These are phyloP conservation scores for Salvelinus namaycush DNA, from an alignment of 2,113 vertebrate genomes.

Conservation along the genomic window DNA sequence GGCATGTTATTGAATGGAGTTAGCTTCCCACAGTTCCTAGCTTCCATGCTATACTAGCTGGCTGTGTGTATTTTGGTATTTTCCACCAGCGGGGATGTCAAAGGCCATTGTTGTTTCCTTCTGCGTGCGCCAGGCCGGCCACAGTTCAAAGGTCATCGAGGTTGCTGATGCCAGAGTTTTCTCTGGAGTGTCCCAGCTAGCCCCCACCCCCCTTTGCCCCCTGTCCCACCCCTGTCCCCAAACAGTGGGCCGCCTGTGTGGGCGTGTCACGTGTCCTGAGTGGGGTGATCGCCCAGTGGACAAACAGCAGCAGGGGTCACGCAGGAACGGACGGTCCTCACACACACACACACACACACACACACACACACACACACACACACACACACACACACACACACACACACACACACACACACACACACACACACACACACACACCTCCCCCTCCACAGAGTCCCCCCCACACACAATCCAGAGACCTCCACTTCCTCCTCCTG, in stretches of 20 bases:
- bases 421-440: constrained; percentile 6
- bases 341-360: constrained; percentile 10
- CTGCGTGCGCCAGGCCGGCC: constrained; percentile 1
- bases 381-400: constrained; percentile 5
- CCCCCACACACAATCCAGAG: constrained; percentile 6
- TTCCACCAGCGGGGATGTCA: constrained; percentile 9
- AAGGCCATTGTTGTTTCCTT: constrained; percentile 36
- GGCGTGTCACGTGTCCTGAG: constrained; percentile 43
- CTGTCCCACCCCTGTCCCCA: constrained; percentile 3
- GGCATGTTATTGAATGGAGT: no score
- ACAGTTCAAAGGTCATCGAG: constrained; percentile 59
- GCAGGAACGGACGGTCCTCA: constrained; percentile 27
- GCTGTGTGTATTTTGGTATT: constrained; percentile 7
- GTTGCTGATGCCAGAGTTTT: constrained; percentile 63
- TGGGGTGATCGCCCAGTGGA: constrained; percentile 53
- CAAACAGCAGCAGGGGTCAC: constrained; percentile 37
- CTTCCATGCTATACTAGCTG: background rate
- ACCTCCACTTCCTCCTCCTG: background rate
- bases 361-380: constrained; percentile 6
- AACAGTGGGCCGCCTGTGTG: constrained; percentile 19
- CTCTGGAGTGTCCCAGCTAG: constrained; percentile 12
- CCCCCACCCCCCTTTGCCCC: background rate
- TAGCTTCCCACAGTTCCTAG: no score
- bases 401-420: constrained; percentile 10
- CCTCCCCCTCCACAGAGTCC: constrained; percentile 8